Conservation (phyloP, 2,797 vertebrate genomes). For the Etheostoma nigrum region DNA sequence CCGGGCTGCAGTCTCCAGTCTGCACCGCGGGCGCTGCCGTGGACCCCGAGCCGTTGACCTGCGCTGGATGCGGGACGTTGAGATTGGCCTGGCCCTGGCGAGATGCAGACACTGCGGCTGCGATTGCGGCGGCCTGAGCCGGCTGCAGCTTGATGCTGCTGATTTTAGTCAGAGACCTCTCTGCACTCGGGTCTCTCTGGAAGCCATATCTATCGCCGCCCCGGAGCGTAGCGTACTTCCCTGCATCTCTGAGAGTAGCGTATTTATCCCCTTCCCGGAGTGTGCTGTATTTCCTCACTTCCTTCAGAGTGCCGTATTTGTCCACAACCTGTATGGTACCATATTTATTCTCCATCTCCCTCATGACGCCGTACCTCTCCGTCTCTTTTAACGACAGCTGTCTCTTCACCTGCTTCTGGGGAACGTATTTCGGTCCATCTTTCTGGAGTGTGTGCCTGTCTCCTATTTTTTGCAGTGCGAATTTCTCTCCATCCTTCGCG, state of each 20-base stretch:
- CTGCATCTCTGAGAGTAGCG: conserved; percentile 53
- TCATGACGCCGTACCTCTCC: conserved; percentile 41
- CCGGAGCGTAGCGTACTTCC: conserved; percentile 65
- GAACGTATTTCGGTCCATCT: conserved; percentile 61
- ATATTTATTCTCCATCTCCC: conserved; percentile 52
- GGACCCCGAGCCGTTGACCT: conserved; percentile 69
- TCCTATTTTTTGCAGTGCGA: conserved; percentile 68
- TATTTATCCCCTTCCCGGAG: conserved; percentile 75
- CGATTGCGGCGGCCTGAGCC: conserved; percentile 77
- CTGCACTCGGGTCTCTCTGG: conserved; percentile 86
- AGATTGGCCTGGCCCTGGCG: conserved; percentile 83
- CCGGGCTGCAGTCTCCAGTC: conserved; percentile 68
- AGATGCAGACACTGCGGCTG: conserved; percentile 73
- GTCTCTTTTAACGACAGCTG: conserved; percentile 71
- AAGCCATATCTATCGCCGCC: conserved; percentile 84
- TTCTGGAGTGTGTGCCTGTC: conserved; percentile 71
- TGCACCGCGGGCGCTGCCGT: conserved; percentile 59
- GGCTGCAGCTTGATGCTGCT: conserved; percentile 91
- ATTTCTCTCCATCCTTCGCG: conserved; percentile 75
- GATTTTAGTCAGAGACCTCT: conserved; percentile 87
- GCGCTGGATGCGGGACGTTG: conserved; percentile 77
- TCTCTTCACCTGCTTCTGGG: conserved; percentile 77
- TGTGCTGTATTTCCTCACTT: conserved; percentile 72
- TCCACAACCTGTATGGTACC: conserved; percentile 72
- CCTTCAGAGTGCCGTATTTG: conserved; percentile 73